Evolutionary conservation across 2,113 vertebrate genomes (phyloP), one percentile per base, ranked within the genome.

Genomic region (Raja brachyura): DNA sequence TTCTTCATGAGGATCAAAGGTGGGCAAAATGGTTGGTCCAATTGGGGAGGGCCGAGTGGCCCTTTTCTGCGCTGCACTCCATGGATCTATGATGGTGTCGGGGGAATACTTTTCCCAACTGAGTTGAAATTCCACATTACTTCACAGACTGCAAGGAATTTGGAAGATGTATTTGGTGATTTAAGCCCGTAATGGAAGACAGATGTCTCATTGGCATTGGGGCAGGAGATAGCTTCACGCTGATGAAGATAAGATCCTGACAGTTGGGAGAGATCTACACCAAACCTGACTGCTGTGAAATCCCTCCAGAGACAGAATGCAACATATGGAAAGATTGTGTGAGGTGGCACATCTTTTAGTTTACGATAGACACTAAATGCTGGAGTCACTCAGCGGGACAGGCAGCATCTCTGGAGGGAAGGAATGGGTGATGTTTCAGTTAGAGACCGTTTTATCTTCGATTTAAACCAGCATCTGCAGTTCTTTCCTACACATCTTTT

Each of bases 191-290:
- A 54, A 92, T 92, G 68, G 90, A 92, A 48, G 48, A 39, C 90
- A 92, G 90, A 73, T 92, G 66, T 54, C 66, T 54, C 33, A 13
- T 39, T 70, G 90, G 33, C 68, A 48, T 54, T 48, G 90, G 68
- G 90, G 68, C 63, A 73, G 63, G 66, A 73, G 90, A 92, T 92
- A 92, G 70, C 66, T 73, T 92, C 66, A 92, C 68, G 33, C 90
- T 20, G 70, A 25, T 73, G 90, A 74, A 92, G 90, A 92, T 92
- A 92, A 92, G 90, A 73, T 74, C 90, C 90, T 54, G 68, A 73
- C 68, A 92, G 68, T 70, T 73, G 20, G 31, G 22, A 25, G 22
- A 28, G 68, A 73, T 92, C 90, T 73, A 39, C 22, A 92, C 20
- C 22, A 18, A 54, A 92, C 25, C 39, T 20, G 66, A 73, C 66